phyloP scores from a whole-genome alignment of 2,797 vertebrate genomes.

The Macroramphosus scolopax region DNA sequence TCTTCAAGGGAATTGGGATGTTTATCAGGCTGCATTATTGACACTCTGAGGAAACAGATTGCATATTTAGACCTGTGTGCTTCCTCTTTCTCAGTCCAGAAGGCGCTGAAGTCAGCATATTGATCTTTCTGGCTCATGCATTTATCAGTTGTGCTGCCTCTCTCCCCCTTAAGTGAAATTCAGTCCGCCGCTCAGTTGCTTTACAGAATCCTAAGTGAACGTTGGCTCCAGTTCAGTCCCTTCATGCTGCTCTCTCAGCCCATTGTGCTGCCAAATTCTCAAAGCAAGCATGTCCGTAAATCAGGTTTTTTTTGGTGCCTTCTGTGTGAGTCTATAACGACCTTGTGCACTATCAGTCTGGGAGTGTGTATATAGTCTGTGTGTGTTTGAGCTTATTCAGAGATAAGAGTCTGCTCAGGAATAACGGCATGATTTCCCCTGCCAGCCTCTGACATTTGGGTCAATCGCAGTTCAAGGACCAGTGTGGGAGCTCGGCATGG shows the following conservation, averaged over 20 bases:
- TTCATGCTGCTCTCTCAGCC: conserved; percentile 14
- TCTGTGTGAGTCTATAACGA: not conserved
- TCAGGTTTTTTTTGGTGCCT: conserved; percentile 28
- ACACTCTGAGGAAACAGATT: too few relatives aligned
- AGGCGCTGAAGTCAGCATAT: conserved; percentile 32
- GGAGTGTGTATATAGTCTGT: not conserved
- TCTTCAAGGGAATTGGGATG: too few relatives aligned
- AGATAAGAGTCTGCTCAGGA: conserved; percentile 9
- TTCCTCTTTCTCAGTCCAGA: not conserved
- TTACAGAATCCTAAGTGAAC: conserved; percentile 43
- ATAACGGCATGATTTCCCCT: not conserved
- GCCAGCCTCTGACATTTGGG: conserved; percentile 10
- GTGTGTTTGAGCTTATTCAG: not conserved
- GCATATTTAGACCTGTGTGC: too few relatives aligned
- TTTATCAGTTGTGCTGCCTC: conserved; percentile 28
- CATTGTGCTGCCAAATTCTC: conserved; percentile 28
- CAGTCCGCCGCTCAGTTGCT: conserved; percentile 21
- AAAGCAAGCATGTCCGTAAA: conserved; percentile 25
- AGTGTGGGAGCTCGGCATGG: not conserved
- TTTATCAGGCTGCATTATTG: too few relatives aligned
- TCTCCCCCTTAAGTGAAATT: conserved; percentile 39
- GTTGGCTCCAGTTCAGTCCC: conserved; percentile 19
- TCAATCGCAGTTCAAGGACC: conserved; percentile 35
- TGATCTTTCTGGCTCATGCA: conserved; percentile 47
- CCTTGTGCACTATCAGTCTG: not conserved